These are phyloP conservation scores for Phalloptychus januarius DNA, from an alignment of 2,797 vertebrate species.

Conservation along the genomic window DNA sequence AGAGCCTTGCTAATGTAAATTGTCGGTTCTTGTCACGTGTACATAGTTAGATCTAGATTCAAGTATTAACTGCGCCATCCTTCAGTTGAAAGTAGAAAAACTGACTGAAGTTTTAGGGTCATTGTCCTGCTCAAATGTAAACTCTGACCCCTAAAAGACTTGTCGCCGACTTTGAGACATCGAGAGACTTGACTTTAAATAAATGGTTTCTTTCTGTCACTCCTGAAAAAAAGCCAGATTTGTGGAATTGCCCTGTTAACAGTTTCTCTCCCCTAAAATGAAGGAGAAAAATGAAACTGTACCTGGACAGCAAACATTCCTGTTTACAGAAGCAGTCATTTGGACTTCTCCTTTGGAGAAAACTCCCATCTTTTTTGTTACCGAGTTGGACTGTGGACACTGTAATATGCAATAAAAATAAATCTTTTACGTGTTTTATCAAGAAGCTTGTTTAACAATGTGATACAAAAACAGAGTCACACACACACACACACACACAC, in stretches of 20 bases:
- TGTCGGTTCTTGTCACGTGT: no score
- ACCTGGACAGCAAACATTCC: slow-evolving; percentile 89
- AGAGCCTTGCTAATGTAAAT: no score
- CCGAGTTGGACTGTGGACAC: slow-evolving; percentile 86
- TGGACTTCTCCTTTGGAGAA: slow-evolving; percentile 89
- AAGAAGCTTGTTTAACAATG: neutral
- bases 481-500: slow-evolving; percentile 74
- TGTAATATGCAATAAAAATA: slow-evolving; percentile 63
- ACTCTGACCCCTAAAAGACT: no score
- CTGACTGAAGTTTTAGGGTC: no score
- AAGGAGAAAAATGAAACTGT: neutral
- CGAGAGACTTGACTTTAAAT: neutral
- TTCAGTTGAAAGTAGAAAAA: no score
- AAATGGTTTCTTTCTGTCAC: neutral
- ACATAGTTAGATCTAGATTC: no score
- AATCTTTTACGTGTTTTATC: neutral
- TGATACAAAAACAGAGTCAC: neutral
- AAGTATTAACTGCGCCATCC: no score
- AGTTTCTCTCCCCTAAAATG: neutral
- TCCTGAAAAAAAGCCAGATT: neutral
- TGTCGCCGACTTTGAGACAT: no score
- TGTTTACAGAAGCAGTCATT: slow-evolving; percentile 87
- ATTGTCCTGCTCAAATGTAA: no score
- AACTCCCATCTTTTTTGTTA: slow-evolving; percentile 87
- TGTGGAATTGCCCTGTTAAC: neutral